These are phyloP conservation scores for Spicauda simplicius DNA, from an alignment of 2,888 invertebrate genomes.

Conservation along the genomic window DNA sequence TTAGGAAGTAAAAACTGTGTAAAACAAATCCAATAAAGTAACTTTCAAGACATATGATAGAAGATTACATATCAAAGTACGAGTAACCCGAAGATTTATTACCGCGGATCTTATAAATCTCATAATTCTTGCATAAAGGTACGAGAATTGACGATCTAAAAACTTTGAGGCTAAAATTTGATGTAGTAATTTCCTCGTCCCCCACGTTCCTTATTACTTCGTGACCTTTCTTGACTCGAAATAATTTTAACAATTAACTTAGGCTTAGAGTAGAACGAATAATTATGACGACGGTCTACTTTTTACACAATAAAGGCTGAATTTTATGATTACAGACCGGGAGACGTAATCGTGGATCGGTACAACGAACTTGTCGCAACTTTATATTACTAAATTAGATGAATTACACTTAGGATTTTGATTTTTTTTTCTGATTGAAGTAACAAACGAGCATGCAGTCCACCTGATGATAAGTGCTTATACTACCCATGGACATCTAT, in stretches of 20 bases:
- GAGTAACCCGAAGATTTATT: neutral
- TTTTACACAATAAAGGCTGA: slow-evolving; percentile 18
- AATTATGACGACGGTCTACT: slow-evolving; percentile 28
- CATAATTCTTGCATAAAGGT: slow-evolving; percentile 31
- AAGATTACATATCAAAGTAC: neutral
- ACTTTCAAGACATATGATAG: neutral
- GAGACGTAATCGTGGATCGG: neutral
- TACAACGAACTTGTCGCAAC: neutral
- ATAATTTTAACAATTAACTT: slow-evolving; percentile 36
- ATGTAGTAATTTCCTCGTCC: slow-evolving; percentile 20
- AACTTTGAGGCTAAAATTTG: slow-evolving; percentile 32
- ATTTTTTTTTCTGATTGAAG: too few species aligned
- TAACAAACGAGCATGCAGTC: too few species aligned
- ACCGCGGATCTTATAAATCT: slow-evolving; percentile 22
- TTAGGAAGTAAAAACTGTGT: too few species aligned
- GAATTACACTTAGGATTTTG: too few species aligned
- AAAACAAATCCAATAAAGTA: neutral
- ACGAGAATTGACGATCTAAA: slow-evolving; percentile 23
- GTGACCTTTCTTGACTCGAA: slow-evolving; percentile 31
- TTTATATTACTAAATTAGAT: neutral
- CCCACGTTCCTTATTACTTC: slow-evolving; percentile 26
- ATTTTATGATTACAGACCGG: slow-evolving; percentile 17
- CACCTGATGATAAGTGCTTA: too few species aligned
- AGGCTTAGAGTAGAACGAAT: slow-evolving; percentile 25
- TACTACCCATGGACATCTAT: too few species aligned